phyloP scores from a whole-genome alignment of 2,888 invertebrate species.

The Hoplodrina ambigua region DNA sequence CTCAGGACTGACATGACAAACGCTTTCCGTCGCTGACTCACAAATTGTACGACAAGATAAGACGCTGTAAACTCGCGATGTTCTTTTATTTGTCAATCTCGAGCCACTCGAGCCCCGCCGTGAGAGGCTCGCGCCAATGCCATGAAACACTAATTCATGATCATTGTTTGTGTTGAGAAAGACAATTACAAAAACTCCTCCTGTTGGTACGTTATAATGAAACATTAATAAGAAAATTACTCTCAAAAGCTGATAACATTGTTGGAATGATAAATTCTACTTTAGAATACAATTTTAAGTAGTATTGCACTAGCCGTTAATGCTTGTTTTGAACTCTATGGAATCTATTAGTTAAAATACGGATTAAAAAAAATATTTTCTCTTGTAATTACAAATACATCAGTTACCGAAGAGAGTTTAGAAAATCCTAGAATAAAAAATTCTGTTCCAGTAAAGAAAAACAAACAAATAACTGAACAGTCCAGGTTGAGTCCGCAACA shows the following conservation, averaged over 20 bases:
- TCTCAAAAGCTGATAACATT: too few species aligned
- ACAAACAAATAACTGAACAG: background rate
- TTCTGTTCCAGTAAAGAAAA: background rate
- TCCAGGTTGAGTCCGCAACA: constrained; percentile 21
- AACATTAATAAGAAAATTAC: too few species aligned
- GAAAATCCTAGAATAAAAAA: background rate
- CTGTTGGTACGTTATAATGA: background rate
- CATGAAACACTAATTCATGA: background rate
- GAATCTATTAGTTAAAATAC: too few species aligned
- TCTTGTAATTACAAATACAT: too few species aligned
- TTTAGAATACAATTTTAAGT: too few species aligned
- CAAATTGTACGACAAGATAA: constrained; percentile 40
- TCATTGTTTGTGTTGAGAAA: background rate
- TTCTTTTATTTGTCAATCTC: constrained; percentile 36
- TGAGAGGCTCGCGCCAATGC: constrained; percentile 9
- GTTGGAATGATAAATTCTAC: too few species aligned
- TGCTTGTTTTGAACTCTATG: too few species aligned
- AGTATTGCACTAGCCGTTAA: too few species aligned
- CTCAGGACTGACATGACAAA: constrained; percentile 53
- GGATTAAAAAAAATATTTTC: too few species aligned
- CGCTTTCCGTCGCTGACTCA: constrained; percentile 42
- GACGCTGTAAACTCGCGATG: constrained; percentile 6
- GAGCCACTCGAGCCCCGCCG: constrained; percentile 8
- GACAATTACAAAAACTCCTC: too few species aligned
- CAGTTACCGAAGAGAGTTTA: background rate